These are phyloP conservation scores for Chionodraco myersi DNA, from an alignment of 2,113 vertebrate species.

Conservation along the genomic window DNA sequence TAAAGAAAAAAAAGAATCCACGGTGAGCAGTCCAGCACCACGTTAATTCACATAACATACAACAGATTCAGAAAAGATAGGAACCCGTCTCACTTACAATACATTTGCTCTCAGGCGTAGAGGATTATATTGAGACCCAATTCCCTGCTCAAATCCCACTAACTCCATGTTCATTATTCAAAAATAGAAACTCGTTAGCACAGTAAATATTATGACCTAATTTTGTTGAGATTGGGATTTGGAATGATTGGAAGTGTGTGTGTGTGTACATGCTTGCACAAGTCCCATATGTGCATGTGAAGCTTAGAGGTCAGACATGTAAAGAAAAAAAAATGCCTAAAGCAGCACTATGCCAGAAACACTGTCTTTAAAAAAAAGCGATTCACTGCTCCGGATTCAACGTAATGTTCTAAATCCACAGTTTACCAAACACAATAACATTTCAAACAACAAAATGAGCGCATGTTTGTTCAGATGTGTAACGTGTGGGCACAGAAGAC, in stretches of 20 bases:
- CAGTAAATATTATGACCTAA: constrained; percentile 81
- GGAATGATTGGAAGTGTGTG: constrained; percentile 38
- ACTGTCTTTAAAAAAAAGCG: background rate
- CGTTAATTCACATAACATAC: constrained; percentile 19
- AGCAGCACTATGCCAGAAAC: background rate
- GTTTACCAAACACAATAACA: background rate
- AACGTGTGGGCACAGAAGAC: constrained; percentile 15
- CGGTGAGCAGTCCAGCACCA: background rate
- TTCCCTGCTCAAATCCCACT: constrained; percentile 67
- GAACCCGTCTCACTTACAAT: constrained; percentile 39
- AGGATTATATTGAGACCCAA: constrained; percentile 71
- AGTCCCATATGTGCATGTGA: constrained; percentile 1
- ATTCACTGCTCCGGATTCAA: background rate
- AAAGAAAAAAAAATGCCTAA: background rate
- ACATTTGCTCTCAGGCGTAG: constrained; percentile 45
- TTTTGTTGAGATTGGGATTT: constrained; percentile 74
- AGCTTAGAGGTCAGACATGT: constrained; percentile 20
- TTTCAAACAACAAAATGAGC: constrained; percentile 34
- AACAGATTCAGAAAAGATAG: constrained; percentile 18
- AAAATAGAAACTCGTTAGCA: constrained; percentile 86
- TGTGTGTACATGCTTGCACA: constrained; percentile 3
- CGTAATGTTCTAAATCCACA: background rate
- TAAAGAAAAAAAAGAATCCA: background rate
- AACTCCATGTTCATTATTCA: constrained; percentile 78
- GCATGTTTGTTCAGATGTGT: constrained; percentile 42